Percentiles rank a stretch among this genome's conserved stretches.
These are phyloP conservation scores for Stylophora pistillata DNA, from an alignment of 64 coral and sea anemone species.

Conservation along the genomic window DNA sequence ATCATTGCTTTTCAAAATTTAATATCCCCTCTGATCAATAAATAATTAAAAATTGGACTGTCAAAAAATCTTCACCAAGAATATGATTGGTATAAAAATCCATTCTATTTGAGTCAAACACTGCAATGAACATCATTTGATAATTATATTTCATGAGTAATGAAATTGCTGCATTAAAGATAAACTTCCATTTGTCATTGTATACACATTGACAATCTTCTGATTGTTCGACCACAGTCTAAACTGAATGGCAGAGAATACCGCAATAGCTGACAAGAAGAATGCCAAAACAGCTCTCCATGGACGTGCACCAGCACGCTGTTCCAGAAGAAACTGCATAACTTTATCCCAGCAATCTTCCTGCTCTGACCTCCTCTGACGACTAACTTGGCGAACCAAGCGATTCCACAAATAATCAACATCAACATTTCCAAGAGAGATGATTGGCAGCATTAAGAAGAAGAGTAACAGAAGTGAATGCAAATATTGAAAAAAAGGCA, in stretches of 20 bases:
- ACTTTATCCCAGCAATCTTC: slow-evolving; percentile 84
- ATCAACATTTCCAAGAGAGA: slow-evolving; percentile 87
- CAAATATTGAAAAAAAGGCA: slow-evolving; percentile 75
- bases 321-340: slow-evolving; percentile 95
- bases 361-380: slow-evolving; percentile 55
- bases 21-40: no score
- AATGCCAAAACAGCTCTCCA: slow-evolving; percentile 91
- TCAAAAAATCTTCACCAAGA: no score
- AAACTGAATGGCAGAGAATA: slow-evolving; percentile 92
- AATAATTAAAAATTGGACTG: no score
- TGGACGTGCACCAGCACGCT: slow-evolving; percentile 77
- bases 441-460: slow-evolving; percentile 61
- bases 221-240: slow-evolving; percentile 60
- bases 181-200: slow-evolving; percentile 35
- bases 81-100: no score
- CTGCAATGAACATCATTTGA: background rate
- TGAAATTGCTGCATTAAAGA: background rate
- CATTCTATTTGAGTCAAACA: no score
- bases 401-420: slow-evolving; percentile 94
- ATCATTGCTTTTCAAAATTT: no score
- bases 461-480: slow-evolving; percentile 51
- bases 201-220: slow-evolving; percentile 13
- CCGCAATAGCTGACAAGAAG: slow-evolving; percentile 77
- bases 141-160: background rate
- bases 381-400: slow-evolving; percentile 69